These are phyloP conservation scores for Corythaeola cristata DNA, from an alignment of 2,113 vertebrate genomes.

Conservation along the genomic window DNA sequence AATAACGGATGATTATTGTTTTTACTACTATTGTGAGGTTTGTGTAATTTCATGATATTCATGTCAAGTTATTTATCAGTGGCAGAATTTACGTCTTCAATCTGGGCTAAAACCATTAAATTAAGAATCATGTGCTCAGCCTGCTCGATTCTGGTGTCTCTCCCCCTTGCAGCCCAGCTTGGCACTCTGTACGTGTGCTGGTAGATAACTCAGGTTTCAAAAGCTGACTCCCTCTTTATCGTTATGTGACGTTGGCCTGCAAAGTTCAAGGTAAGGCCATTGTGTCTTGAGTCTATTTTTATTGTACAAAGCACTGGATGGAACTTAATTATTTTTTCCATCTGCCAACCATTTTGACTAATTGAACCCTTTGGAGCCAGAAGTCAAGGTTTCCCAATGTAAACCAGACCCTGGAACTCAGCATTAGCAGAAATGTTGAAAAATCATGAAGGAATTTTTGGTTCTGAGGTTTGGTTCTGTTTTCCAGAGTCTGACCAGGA, in stretches of 20 bases:
- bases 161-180: not conserved
- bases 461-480: conserved; percentile 68
- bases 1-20: conserved; percentile 13
- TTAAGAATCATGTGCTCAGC: not conserved
- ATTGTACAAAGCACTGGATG: conserved; percentile 51
- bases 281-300: conserved; percentile 66
- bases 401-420: conserved; percentile 30
- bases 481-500: conserved; percentile 49
- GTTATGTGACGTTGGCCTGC: conserved; percentile 20
- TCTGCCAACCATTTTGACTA: conserved; percentile 71
- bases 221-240: conserved; percentile 55
- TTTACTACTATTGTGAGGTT: not conserved
- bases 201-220: conserved; percentile 36
- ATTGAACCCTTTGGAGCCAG: conserved; percentile 68
- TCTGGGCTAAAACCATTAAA: not conserved
- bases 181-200: not conserved
- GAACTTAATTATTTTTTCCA: conserved; percentile 66
- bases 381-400: conserved; percentile 64
- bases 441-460: conserved; percentile 55
- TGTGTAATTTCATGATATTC: conserved; percentile 20
- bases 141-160: not conserved
- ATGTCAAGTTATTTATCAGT: not conserved
- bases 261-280: conserved; percentile 69
- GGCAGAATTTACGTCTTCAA: not conserved
- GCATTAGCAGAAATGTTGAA: conserved; percentile 48